Evolutionary conservation across 2,888 invertebrate species (phyloP).

Genomic region (Marasmarcha lunaedactyla): DNA sequence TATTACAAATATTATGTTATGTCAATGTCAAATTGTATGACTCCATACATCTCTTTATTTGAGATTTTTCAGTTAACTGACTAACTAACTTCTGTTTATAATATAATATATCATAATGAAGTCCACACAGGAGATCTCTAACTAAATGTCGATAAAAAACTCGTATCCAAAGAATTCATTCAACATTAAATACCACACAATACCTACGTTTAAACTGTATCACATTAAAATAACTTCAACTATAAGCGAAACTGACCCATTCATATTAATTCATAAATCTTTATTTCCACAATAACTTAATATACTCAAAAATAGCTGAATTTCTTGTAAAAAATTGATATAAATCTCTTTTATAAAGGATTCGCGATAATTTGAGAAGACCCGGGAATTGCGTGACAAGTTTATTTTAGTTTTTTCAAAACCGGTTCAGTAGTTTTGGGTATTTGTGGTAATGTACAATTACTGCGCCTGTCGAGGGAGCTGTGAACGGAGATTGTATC

Average conservation of each 20-base stretch:
- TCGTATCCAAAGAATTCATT: too few relatives aligned
- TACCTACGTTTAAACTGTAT: background rate
- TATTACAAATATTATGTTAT: too few relatives aligned
- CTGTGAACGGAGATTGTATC: conserved; percentile 28
- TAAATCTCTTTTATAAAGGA: conserved; percentile 42
- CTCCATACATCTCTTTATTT: too few relatives aligned
- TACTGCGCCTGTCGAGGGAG: conserved; percentile 52
- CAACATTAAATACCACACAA: conserved; percentile 4
- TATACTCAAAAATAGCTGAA: conserved; percentile 24
- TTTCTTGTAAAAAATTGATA: conserved; percentile 47
- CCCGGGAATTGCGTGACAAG: conserved; percentile 39
- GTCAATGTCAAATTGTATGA: too few relatives aligned
- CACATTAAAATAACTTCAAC: background rate
- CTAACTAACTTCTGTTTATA: too few relatives aligned
- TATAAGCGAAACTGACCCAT: background rate
- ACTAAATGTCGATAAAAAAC: too few relatives aligned
- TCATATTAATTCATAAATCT: conserved; percentile 18
- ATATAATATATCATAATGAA: too few relatives aligned
- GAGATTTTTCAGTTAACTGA: too few relatives aligned
- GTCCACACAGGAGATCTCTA: too few relatives aligned
- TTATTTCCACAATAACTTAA: conserved; percentile 12
- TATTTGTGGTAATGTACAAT: conserved; percentile 36
- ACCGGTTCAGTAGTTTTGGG: conserved; percentile 3
- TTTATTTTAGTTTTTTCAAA: conserved; percentile 34
- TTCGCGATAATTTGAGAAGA: conserved; percentile 24